phyloP scores from a whole-genome alignment of 2,113 vertebrate species.

The Muscicapa adusta region DNA sequence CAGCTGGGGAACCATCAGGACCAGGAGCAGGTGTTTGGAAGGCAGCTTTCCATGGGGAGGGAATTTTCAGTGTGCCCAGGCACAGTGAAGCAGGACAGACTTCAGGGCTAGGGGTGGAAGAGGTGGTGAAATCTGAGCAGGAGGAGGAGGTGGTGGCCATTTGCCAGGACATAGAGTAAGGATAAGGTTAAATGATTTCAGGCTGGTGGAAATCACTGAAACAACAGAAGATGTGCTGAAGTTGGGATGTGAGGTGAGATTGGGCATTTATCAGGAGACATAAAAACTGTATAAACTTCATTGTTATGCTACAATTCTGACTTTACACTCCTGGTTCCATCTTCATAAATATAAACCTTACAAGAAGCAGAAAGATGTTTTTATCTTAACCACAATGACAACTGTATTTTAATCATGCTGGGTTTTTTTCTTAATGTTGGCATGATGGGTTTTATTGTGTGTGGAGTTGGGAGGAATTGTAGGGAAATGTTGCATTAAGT shows the following conservation, averaged over 20 bases:
- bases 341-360: neutral
- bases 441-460: neutral
- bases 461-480: neutral
- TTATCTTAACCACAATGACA: neutral
- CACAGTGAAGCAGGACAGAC: neutral
- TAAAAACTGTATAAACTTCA: neutral
- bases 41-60: accelerated
- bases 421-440: neutral
- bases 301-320: neutral
- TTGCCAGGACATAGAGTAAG: neutral
- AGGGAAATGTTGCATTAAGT: neutral
- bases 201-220: neutral
- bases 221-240: neutral
- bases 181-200: neutral
- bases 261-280: neutral
- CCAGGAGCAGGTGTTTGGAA: neutral
- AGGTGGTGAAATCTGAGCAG: neutral
- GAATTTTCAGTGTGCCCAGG: neutral
- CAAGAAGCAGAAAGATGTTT: neutral
- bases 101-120: neutral
- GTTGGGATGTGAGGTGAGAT: neutral
- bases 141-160: neutral
- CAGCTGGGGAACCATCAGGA: neutral
- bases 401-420: neutral
- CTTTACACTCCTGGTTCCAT: neutral